Conservation (phyloP, 2,113 vertebrate species). For the Dendropsophus ebraccatus region DNA sequence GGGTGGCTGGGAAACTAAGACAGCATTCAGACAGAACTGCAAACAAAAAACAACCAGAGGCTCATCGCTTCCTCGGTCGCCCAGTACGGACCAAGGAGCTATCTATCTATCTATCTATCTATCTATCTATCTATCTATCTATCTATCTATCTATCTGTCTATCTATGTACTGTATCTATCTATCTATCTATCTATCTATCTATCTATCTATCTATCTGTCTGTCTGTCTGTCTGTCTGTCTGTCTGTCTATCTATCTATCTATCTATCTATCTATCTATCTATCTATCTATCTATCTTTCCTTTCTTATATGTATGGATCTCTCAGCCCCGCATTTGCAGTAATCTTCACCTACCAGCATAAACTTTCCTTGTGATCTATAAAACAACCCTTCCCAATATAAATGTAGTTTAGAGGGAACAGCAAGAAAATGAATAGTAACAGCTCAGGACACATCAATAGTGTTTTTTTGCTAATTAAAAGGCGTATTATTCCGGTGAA, state of each 20-base stretch:
- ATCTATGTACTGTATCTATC: not conserved
- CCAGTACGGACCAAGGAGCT: too few relatives aligned
- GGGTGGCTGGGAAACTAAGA: too few relatives aligned
- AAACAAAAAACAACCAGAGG: too few relatives aligned
- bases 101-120: not conserved
- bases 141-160: not conserved
- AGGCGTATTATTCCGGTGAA: too few relatives aligned
- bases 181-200: too few relatives aligned
- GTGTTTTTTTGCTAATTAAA: conserved; percentile 83
- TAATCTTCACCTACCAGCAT: not conserved
- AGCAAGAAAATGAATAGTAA: not conserved
- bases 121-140: conserved; percentile 1
- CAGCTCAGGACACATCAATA: conserved; percentile 72
- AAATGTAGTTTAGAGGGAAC: not conserved
- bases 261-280: not conserved
- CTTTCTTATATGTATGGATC: too few relatives aligned
- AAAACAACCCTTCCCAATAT: not conserved
- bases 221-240: not conserved
- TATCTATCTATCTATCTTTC: not conserved
- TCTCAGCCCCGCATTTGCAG: too few relatives aligned
- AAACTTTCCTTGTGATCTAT: not conserved
- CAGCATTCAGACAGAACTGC: too few relatives aligned
- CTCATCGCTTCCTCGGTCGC: too few relatives aligned
- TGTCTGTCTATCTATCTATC: not conserved
- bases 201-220: not conserved